phyloP scores from a whole-genome alignment of 2,888 invertebrate species.

The Lymantria monacha region DNA sequence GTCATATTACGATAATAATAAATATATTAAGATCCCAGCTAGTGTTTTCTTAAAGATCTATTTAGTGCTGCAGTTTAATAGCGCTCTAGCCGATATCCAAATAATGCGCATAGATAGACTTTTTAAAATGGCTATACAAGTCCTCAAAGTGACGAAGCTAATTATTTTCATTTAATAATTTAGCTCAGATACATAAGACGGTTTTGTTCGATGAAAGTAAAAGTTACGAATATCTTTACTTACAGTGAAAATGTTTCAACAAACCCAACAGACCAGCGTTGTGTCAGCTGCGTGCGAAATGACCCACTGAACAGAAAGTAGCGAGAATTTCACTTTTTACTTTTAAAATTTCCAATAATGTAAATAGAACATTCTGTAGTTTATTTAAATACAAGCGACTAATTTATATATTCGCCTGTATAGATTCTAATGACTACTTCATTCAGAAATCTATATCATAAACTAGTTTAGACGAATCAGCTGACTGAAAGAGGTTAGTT shows the following conservation, averaged over 20 bases:
- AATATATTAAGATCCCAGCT: too few relatives aligned
- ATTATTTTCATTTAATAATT: too few relatives aligned
- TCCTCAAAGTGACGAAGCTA: too few relatives aligned
- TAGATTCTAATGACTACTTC: conserved; percentile 3
- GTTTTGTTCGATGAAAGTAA: conserved; percentile 70
- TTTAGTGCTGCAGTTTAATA: too few relatives aligned
- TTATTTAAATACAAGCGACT: neutral
- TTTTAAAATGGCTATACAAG: too few relatives aligned
- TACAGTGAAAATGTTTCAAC: conserved; percentile 68
- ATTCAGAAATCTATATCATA: conserved; percentile 17
- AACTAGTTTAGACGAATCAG: conserved; percentile 39
- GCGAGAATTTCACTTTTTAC: conserved; percentile 78
- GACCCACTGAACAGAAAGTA: conserved; percentile 63
- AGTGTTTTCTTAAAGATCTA: too few relatives aligned
- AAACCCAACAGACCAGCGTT: conserved; percentile 65
- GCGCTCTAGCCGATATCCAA: too few relatives aligned
- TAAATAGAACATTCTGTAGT: conserved; percentile 4
- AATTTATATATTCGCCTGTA: neutral
- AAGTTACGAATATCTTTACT: conserved; percentile 57
- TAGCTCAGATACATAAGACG: neutral
- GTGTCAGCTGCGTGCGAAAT: conserved; percentile 38
- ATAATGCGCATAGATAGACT: too few relatives aligned
- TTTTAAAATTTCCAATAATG: conserved; percentile 65
- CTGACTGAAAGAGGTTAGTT: conserved; percentile 49
- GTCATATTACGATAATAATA: too few relatives aligned